These are phyloP conservation scores for Drosophila oshimai DNA, from an alignment of 1,140 invertebrate genomes.

Conservation along the genomic window DNA sequence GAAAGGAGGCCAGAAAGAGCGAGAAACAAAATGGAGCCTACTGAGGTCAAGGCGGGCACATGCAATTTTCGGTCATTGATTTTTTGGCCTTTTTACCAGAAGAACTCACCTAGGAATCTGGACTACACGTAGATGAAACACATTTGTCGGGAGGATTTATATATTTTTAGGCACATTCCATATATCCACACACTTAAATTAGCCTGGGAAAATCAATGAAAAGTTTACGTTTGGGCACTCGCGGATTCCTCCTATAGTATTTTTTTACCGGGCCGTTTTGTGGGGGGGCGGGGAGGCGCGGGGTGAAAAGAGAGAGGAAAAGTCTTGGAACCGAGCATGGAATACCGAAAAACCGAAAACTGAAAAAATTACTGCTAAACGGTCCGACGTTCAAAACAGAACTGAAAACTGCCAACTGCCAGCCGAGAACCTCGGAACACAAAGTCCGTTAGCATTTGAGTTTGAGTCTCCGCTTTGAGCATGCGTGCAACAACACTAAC, in stretches of 20 bases:
- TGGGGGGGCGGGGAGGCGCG: not conserved
- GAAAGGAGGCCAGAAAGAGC: not conserved
- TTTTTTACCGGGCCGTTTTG: conserved; percentile 42
- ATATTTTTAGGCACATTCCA: conserved; percentile 18
- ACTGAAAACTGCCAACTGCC: conserved; percentile 35
- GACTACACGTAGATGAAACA: conserved; percentile 45
- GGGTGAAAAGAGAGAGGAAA: conserved; percentile 18
- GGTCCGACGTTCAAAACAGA: conserved; percentile 63
- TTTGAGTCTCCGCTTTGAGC: conserved; percentile 43
- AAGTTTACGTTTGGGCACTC: conserved; percentile 50
- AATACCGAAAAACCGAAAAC: conserved; percentile 62
- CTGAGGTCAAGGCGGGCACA: conserved; percentile 44
- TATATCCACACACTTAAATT: conserved; percentile 37
- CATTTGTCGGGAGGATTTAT: conserved; percentile 30
- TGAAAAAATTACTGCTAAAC: conserved; percentile 52
- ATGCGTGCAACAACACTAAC: conserved; percentile 50
- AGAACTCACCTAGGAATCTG: conserved; percentile 33
- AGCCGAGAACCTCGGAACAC: conserved; percentile 1
- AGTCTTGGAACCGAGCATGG: conserved; percentile 47
- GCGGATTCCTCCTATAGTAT: conserved; percentile 19
- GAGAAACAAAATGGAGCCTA: conserved; percentile 23
- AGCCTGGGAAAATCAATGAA: conserved; percentile 54
- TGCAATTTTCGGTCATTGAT: conserved; percentile 42
- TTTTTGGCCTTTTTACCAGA: conserved; percentile 4
- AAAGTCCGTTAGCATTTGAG: conserved; percentile 27